Conservation (phyloP, 2,113 vertebrate genomes). For the Pteropus alecto region DNA sequence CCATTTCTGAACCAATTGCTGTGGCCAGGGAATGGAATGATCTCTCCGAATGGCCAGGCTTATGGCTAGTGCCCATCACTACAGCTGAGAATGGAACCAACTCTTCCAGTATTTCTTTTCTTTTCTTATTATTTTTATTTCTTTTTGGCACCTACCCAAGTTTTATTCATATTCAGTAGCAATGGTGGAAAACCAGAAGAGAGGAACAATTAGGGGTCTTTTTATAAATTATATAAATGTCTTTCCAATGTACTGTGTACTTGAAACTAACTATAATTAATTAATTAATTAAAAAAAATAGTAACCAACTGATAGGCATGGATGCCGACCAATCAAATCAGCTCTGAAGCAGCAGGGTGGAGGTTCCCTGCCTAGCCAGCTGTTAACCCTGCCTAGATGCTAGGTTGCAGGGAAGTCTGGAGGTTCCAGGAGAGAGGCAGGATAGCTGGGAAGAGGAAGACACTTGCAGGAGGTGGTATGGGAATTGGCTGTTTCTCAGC, state of each 20-base stretch:
- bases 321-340: not conserved
- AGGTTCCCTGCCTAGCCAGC: not conserved
- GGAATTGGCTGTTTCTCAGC: not conserved
- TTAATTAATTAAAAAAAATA: not conserved
- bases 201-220: no score
- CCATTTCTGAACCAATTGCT: not conserved
- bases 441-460: not conserved
- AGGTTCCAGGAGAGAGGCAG: not conserved
- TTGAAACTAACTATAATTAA: no score
- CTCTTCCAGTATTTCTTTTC: not conserved
- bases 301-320: not conserved
- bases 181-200: not conserved
- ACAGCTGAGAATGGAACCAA: not conserved
- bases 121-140: not conserved
- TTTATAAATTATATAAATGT: no score
- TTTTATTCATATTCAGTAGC: not conserved
- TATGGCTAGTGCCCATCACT: not conserved
- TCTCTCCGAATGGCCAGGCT: not conserved
- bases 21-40: not conserved
- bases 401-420: not conserved
- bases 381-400: not conserved
- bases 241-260: no score
- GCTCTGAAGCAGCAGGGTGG: not conserved
- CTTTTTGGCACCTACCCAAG: not conserved
- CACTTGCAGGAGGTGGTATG: not conserved